Percentiles rank a stretch among this genome's conserved stretches.
These are phyloP conservation scores for Amphipoea oculea DNA, from an alignment of 2,888 invertebrate species.

Conservation along the genomic window DNA sequence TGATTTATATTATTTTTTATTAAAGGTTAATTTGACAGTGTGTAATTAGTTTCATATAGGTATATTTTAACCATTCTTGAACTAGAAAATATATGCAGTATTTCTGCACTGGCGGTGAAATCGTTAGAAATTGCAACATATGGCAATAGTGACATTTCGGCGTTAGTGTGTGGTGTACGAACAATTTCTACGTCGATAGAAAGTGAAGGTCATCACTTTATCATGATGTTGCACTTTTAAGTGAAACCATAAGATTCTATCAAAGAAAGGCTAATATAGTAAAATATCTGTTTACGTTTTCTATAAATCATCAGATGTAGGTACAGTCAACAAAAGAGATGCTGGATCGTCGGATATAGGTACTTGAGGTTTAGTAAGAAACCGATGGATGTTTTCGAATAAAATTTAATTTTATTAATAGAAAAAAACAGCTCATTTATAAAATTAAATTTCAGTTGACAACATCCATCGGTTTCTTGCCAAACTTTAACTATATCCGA, in stretches of 20 bases:
- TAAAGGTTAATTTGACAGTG: constrained; percentile 11
- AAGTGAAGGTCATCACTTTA: constrained; percentile 33
- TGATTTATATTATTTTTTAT: neutral
- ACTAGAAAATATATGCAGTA: neutral
- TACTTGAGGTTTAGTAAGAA: too few relatives aligned
- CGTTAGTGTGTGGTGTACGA: neutral
- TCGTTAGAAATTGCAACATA: neutral
- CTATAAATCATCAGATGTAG: neutral
- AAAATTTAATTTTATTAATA: too few relatives aligned
- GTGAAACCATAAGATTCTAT: constrained; percentile 13
- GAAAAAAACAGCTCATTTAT: too few relatives aligned
- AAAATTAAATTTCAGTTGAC: too few relatives aligned
- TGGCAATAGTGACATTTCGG: neutral
- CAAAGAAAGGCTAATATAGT: constrained; percentile 10
- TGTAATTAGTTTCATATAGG: neutral
- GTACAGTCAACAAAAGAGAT: too few relatives aligned
- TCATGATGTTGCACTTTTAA: constrained; percentile 48
- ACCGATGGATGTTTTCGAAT: too few relatives aligned
- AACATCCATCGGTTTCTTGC: too few relatives aligned
- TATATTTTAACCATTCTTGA: neutral
- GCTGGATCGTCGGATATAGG: too few relatives aligned
- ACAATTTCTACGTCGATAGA: constrained; percentile 39
- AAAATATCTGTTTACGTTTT: constrained; percentile 4
- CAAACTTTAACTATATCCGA: too few relatives aligned
- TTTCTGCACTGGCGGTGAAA: constrained; percentile 23